A percentile compares a stretch with the other conserved stretches of the same genome.
Evolutionary conservation across 2,888 invertebrate genomes (phyloP).

Genomic region (Meloe dianella): DNA sequence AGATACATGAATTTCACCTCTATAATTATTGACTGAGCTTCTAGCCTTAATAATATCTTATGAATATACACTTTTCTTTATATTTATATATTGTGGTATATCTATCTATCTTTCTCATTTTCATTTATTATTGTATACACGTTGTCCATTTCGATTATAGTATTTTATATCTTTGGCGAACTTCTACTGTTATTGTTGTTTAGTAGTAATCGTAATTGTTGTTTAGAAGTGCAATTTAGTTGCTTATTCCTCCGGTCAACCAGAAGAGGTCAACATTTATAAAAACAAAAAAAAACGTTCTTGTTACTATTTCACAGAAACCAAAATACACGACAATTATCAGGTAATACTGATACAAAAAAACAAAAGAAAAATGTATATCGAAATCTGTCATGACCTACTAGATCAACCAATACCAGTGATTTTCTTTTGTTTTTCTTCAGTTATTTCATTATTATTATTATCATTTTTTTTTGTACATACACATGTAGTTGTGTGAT

Average conservation of each 20-base stretch:
- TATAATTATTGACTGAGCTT: constrained; percentile 54
- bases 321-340: no score
- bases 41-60: constrained; percentile 51
- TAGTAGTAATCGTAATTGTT: background rate
- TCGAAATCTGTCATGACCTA: no score
- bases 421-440: background rate
- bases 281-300: no score
- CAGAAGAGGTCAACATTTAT: constrained; percentile 1
- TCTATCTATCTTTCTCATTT: constrained; percentile 4
- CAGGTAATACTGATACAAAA: no score
- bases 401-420: no score
- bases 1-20: constrained; percentile 39
- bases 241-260: background rate
- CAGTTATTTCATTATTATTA: no score
- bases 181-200: constrained; percentile 21
- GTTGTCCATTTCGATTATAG: constrained; percentile 33
- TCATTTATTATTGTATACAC: constrained; percentile 13
- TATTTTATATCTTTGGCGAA: constrained; percentile 36
- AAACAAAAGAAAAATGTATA: no score
- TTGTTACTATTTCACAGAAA: no score
- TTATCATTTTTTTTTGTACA: background rate
- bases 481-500: constrained; percentile 18
- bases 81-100: background rate
- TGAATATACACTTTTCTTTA: background rate
- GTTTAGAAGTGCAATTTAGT: background rate